These are phyloP conservation scores for Monopterus albus DNA, from an alignment of 2,113 vertebrate species.

Conservation along the genomic window DNA sequence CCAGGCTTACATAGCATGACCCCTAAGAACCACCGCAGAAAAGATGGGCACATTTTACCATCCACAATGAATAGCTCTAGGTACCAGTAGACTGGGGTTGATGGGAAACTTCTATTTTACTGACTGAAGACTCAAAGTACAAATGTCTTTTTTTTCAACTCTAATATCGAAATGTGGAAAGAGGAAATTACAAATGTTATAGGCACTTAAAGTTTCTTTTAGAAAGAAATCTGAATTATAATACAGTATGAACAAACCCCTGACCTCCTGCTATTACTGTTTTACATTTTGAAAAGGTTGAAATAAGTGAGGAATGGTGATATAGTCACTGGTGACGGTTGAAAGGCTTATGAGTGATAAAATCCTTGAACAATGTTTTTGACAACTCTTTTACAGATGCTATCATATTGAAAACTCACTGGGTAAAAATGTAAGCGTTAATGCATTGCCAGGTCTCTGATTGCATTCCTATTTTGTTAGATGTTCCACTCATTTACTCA, in stretches of 20 bases:
- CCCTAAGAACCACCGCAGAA: slow-evolving; percentile 15
- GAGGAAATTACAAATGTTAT: neutral
- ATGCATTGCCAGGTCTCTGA: no score
- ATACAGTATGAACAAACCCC: neutral
- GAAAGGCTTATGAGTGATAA: neutral
- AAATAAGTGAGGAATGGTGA: neutral
- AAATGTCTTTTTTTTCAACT: neutral
- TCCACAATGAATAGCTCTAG: slow-evolving; percentile 15
- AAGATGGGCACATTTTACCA: slow-evolving; percentile 37
- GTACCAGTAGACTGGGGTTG: neutral
- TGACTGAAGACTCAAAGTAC: neutral
- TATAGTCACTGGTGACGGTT: neutral
- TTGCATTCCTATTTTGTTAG: no score
- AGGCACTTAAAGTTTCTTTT: neutral
- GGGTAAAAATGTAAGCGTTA: no score
- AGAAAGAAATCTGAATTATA: no score
- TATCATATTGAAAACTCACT: neutral
- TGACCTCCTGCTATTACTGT: neutral
- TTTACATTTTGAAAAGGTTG: neutral
- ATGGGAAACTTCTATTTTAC: neutral
- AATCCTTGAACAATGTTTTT: neutral
- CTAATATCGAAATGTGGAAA: neutral
- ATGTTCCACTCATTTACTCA: no score
- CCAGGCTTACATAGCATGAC: slow-evolving; percentile 27
- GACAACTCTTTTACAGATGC: neutral